Evolutionary conservation across 2,888 invertebrate genomes (phyloP).

Genomic region (Tetranychus truncatus): DNA sequence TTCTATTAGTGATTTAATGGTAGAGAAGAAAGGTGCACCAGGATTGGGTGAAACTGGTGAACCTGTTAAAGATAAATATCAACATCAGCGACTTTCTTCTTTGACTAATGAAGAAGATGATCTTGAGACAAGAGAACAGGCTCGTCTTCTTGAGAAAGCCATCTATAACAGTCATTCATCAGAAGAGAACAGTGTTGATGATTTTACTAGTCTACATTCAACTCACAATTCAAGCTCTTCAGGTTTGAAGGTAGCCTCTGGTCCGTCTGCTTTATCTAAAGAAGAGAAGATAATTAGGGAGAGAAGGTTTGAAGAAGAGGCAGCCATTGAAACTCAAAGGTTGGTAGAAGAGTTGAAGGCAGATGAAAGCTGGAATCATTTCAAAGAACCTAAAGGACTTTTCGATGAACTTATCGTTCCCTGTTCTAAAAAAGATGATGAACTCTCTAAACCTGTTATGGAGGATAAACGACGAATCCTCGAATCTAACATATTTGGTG

Average conservation of each 20-base stretch:
- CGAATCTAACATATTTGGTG: constrained; percentile 11
- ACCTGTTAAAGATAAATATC: too few species aligned
- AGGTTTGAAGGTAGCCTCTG: background rate
- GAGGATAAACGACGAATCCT: constrained; percentile 32
- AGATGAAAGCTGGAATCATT: constrained; percentile 6
- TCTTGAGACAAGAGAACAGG: too few species aligned
- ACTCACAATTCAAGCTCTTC: too few species aligned
- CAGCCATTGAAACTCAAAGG: constrained; percentile 27
- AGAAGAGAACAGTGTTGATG: constrained; percentile 3
- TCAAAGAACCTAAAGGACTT: constrained; percentile 12
- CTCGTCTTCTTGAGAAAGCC: too few species aligned
- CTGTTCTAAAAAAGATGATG: constrained; percentile 36
- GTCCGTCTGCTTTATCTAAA: background rate
- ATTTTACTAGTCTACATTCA: background rate
- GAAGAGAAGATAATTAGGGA: constrained; percentile 7
- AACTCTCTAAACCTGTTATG: constrained; percentile 30
- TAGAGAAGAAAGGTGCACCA: too few species aligned
- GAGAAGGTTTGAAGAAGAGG: constrained; percentile 27
- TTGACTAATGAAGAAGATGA: too few species aligned
- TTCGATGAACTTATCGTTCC: constrained; percentile 17
- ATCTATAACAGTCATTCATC: background rate
- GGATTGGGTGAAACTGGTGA: too few species aligned
- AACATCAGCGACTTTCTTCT: too few species aligned
- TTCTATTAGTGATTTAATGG: too few species aligned
- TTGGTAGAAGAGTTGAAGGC: constrained; percentile 25